Base-by-base conservation (phyloP, 1,140 invertebrate genomes). In the Anastrepha ludens region DNA sequence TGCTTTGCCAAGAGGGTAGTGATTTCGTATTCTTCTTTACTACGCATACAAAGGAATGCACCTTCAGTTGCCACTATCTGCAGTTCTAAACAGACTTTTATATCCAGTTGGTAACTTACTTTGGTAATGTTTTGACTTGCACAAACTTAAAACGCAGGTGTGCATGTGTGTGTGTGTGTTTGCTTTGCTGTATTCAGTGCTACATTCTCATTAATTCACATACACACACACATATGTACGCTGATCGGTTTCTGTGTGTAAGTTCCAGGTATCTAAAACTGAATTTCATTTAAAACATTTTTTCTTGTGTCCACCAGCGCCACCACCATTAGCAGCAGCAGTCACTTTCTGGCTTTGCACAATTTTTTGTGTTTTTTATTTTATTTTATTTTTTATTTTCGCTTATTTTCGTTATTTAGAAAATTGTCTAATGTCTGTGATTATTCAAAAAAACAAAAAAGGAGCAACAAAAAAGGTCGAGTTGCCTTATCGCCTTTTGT, bases 361-460 rank as follows among this genome's bases (percentile, higher is more conserved):
- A 11, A 55, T 81, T 81, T 81, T n/a, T 81, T 81, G 44, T 55
- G 7, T 50, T 50, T 81, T 55, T 81, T 81, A 3, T 15, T 6
- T 81, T 81, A n/a, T 20, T 20, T 81, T 81, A 47, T 55, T 55
- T 81, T 41, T 47, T n/a, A 11, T 81, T 81, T 81, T 81, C n/a
- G 4, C 4, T 62, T 67, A 17, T 64, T 64, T 64, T 64, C 47
- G 74, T 81, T 81, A 81, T 50, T 81, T 81, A 81, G 74, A 81
- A 70, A 81, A 55, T 81, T 50, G 50, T 58, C 74, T 81, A 81
- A 81, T 81, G 74, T 81, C 74, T 55, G 74, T 81, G 74, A 81
- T 81, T 81, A 81, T 81, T 81, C 74, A 81, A 81, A 81, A 29
- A 29, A 29, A 29, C 29, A 29, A 29, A 29, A 29, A 29, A 29